Percentiles rank a stretch among this genome's conserved stretches.
phyloP scores from a whole-genome alignment of 2,797 vertebrate genomes.

The Sebastes oblongus region DNA sequence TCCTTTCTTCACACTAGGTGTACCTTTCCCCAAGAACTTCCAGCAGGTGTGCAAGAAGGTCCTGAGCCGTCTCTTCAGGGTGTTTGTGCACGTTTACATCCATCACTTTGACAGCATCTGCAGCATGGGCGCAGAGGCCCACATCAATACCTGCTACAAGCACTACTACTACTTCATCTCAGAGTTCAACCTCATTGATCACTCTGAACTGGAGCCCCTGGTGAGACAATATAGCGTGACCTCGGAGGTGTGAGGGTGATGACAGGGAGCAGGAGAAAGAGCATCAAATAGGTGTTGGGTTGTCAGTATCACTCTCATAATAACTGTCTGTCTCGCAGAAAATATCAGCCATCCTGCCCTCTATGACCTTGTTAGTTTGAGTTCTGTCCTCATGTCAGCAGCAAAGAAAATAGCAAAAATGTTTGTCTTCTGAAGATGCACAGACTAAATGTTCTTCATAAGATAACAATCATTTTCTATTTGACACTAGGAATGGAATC shows the following conservation, averaged over 20 bases:
- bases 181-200: slow-evolving; percentile 95
- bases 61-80: slow-evolving; percentile 95
- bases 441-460: neutral
- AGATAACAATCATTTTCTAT: slow-evolving; percentile 13
- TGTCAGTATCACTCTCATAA: neutral
- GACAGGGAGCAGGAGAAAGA: neutral
- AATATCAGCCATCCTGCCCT: neutral
- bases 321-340: neutral
- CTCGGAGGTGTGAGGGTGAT: slow-evolving; percentile 1
- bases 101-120: slow-evolving; percentile 98
- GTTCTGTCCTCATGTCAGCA: neutral
- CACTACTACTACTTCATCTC: slow-evolving; percentile 98
- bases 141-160: slow-evolving; percentile 99
- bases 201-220: slow-evolving; percentile 94
- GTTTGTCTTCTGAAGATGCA: neutral
- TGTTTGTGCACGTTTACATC: slow-evolving; percentile 99
- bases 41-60: slow-evolving; percentile 99
- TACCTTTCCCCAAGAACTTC: slow-evolving; percentile 98
- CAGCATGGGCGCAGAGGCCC: slow-evolving; percentile 96
- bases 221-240: slow-evolving; percentile 80
- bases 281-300: neutral
- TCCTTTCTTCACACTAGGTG: slow-evolving; percentile 77
- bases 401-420: neutral
- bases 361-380: neutral
- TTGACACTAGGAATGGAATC: neutral